Conservation (phyloP, 2,797 vertebrate species). For the Siniperca obscura region DNA sequence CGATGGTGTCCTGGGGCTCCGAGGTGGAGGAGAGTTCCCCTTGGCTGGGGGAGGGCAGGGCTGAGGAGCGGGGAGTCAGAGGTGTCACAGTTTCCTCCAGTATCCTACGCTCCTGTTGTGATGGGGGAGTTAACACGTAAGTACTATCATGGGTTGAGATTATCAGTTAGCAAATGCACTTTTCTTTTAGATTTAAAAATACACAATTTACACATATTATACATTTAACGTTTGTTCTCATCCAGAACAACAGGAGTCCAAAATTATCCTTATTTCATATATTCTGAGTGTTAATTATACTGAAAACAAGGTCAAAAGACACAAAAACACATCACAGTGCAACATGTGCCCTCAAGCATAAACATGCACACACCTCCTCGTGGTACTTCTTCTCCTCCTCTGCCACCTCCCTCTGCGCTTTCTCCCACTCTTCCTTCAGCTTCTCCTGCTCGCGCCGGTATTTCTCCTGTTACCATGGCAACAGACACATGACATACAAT, state of each 20-base stretch:
- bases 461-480: constrained; percentile 89
- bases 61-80: constrained; percentile 85
- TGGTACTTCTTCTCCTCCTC: constrained; percentile 96
- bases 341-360: not conserved
- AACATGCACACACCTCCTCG: constrained; percentile 89
- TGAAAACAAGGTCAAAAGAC: not conserved
- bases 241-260: not conserved
- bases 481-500: constrained; percentile 71
- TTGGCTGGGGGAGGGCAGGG: constrained; percentile 84
- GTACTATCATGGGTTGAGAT: not conserved
- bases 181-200: not conserved
- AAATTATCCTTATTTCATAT: not conserved
- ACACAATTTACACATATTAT: constrained; percentile 1
- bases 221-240: not conserved
- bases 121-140: not conserved
- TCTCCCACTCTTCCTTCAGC: constrained; percentile 97
- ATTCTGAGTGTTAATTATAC: not conserved
- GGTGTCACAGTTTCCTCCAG: constrained; percentile 94
- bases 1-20: constrained; percentile 83
- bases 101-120: constrained; percentile 91
- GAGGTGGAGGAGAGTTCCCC: constrained; percentile 79
- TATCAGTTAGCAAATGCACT: not conserved
- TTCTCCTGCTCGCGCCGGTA: constrained; percentile 95
- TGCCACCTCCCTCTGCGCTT: constrained; percentile 95
- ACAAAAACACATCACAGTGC: not conserved